These are phyloP conservation scores for Hypsopygia costalis DNA, from an alignment of 2,888 invertebrate genomes.

Conservation along the genomic window DNA sequence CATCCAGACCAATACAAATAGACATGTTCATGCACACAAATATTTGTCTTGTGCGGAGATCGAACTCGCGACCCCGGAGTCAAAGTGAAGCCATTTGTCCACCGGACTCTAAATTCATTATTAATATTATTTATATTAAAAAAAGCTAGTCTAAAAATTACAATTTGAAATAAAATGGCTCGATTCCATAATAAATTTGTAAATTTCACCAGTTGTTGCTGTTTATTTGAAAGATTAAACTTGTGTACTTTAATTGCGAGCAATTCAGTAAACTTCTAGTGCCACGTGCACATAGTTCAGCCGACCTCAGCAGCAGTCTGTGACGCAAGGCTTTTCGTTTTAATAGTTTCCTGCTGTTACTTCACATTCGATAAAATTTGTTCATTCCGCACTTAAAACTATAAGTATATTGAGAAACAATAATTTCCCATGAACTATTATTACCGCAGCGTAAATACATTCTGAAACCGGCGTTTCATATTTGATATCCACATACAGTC, in stretches of 20 bases:
- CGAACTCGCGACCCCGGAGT: no score
- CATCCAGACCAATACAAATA: no score
- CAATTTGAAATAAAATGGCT: no score
- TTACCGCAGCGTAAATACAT: background rate
- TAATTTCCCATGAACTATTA: conserved; percentile 6
- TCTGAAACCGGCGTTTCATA: conserved; percentile 1
- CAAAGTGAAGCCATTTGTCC: no score
- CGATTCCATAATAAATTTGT: no score
- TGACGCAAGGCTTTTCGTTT: conserved; percentile 8
- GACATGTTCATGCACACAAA: no score
- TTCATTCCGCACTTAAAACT: conserved; percentile 6
- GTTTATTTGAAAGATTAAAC: background rate
- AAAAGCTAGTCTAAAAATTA: no score
- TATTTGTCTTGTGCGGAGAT: no score
- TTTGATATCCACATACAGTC: conserved; percentile 4
- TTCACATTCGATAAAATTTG: conserved; percentile 7
- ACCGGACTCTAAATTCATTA: no score
- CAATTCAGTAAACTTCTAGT: background rate
- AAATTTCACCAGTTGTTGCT: background rate
- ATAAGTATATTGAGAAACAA: conserved; percentile 1
- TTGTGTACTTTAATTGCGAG: background rate
- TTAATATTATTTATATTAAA: no score
- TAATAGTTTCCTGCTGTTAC: conserved; percentile 1
- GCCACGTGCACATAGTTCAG: background rate
- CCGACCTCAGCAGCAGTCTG: background rate